These are phyloP conservation scores for Microcebus jonahi DNA, from an alignment of 2,113 vertebrate genomes.

Conservation along the genomic window DNA sequence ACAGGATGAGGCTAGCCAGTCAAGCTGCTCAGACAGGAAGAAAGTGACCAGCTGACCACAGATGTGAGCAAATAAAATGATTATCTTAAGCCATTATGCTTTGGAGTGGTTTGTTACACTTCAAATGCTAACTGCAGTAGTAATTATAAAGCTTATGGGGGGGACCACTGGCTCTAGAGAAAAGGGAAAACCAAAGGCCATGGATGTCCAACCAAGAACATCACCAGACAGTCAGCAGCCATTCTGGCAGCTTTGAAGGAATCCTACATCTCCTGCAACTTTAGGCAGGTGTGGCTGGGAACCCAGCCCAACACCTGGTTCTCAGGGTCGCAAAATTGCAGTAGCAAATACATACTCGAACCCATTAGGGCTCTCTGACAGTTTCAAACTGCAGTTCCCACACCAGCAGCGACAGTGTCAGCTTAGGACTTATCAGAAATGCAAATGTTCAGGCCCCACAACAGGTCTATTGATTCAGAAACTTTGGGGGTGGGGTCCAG, in stretches of 20 bases:
- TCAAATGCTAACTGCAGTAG: neutral
- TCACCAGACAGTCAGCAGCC: neutral
- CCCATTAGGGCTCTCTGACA: neutral
- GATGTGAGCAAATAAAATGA: neutral
- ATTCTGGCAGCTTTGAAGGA: neutral
- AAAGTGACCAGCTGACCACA: neutral
- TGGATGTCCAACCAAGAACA: neutral
- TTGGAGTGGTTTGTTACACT: neutral
- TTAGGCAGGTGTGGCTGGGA: neutral
- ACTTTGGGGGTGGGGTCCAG: too few species aligned
- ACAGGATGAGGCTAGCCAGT: too few species aligned
- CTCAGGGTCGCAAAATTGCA: neutral
- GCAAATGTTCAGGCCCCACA: neutral
- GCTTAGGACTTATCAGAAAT: neutral
- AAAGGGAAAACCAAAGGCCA: neutral
- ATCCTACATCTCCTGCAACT: neutral
- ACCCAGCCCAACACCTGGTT: neutral
- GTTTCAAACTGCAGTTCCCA: neutral
- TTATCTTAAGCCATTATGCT: neutral
- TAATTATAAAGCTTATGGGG: neutral
- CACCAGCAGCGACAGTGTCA: neutral
- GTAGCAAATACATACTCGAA: neutral
- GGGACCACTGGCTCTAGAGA: neutral
- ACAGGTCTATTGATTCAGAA: neutral
- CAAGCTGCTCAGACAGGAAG: neutral